Percentiles rank a stretch among this genome's conserved stretches.
Conservation (phyloP, 1,140 invertebrate species). For the Cyrtorhinus lividipennis region DNA sequence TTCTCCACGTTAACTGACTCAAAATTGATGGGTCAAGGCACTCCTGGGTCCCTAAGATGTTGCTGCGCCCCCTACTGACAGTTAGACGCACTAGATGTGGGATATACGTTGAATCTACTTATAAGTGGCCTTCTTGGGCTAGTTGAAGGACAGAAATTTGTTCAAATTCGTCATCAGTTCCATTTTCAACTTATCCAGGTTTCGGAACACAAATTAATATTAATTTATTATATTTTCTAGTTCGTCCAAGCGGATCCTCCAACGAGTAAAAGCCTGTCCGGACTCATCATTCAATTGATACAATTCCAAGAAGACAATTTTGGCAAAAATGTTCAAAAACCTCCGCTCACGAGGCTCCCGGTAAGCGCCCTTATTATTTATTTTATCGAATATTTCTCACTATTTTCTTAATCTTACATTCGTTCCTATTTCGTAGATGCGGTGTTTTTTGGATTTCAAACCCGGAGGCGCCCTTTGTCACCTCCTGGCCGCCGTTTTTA, state of each 20-base stretch:
- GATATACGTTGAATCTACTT: too few species aligned
- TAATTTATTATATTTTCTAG: slow-evolving; percentile 39
- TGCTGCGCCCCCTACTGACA: too few species aligned
- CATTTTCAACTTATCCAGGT: too few species aligned
- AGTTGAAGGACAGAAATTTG: too few species aligned
- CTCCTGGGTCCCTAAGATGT: too few species aligned
- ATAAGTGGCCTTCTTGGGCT: too few species aligned
- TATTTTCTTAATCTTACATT: background rate
- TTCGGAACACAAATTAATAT: too few species aligned
- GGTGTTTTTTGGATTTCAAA: slow-evolving; percentile 91
- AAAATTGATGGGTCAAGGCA: too few species aligned
- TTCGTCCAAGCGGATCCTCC: slow-evolving; percentile 82
- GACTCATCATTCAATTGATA: slow-evolving; percentile 71
- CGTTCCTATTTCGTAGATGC: slow-evolving; percentile 47
- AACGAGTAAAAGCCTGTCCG: slow-evolving; percentile 77
- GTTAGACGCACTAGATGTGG: too few species aligned
- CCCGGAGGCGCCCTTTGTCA: slow-evolving; percentile 81
- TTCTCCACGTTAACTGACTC: too few species aligned
- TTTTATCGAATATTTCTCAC: background rate
- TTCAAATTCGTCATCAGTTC: too few species aligned
- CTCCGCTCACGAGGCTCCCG: slow-evolving; percentile 64
- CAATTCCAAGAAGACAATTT: slow-evolving; percentile 95
- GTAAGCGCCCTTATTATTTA: slow-evolving; percentile 38
- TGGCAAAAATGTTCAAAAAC: slow-evolving; percentile 82
- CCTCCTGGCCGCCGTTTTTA: slow-evolving; percentile 83